A percentile compares a stretch with the other conserved stretches of the same genome.
Conservation (phyloP, 2,113 vertebrate genomes). For the Myrmecophaga tridactyla region DNA sequence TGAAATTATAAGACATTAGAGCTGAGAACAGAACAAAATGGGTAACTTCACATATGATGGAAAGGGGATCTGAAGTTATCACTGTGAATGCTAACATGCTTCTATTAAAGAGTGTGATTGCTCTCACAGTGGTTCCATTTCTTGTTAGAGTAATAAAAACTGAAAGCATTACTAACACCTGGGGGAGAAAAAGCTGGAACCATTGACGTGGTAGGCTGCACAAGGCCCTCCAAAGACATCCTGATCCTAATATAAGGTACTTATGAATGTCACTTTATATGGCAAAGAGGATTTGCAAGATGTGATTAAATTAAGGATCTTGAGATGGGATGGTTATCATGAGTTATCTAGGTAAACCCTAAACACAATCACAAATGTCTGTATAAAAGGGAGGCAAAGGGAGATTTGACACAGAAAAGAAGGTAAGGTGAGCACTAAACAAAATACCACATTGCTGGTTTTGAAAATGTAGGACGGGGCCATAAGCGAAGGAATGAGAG, state of each 20-base stretch:
- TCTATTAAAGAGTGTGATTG: background rate
- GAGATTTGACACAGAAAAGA: background rate
- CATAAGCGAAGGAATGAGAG: background rate
- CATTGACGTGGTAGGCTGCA: background rate
- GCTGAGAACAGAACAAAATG: background rate
- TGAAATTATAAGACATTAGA: background rate
- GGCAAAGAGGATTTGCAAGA: background rate
- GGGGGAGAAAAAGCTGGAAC: slow-evolving; percentile 28
- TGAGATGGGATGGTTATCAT: background rate
- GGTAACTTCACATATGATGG: background rate
- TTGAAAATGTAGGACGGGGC: background rate
- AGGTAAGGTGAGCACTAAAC: background rate
- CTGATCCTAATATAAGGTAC: background rate
- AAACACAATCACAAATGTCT: background rate
- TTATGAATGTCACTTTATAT: background rate
- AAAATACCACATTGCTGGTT: background rate
- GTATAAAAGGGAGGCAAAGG: background rate
- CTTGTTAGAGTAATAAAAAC: slow-evolving; percentile 44
- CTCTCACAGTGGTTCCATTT: slow-evolving; percentile 48
- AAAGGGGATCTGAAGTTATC: slow-evolving; percentile 32
- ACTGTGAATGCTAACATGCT: slow-evolving; percentile 21
- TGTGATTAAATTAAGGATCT: background rate
- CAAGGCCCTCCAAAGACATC: no score
- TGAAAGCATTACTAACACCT: slow-evolving; percentile 1
- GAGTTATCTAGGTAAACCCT: background rate